A percentile compares a stretch with the other conserved stretches of the same genome.
These are phyloP conservation scores for Eriocheir sinensis DNA, from an alignment of 1,140 invertebrate species.

Conservation along the genomic window DNA sequence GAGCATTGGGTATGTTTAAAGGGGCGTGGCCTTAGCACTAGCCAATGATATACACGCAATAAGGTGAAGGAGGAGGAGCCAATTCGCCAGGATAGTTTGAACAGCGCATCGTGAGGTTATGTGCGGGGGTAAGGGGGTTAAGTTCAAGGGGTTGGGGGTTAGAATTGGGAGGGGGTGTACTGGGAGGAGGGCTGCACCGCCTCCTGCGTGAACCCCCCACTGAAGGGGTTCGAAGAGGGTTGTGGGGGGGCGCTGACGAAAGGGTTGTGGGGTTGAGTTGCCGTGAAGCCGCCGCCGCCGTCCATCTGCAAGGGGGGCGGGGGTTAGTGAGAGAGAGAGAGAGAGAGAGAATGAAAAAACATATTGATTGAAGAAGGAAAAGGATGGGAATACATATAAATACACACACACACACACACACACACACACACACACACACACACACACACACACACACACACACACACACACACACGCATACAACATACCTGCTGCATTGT, in stretches of 20 bases:
- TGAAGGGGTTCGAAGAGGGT: conserved; percentile 61
- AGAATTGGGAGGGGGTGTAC: conserved; percentile 54
- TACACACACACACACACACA: neutral
- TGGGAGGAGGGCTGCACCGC: conserved; percentile 38
- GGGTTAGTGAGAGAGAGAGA: neutral
- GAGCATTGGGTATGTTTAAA: neutral
- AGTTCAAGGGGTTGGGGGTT: neutral
- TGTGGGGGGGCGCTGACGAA: conserved; percentile 28
- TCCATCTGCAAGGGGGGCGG: conserved; percentile 8
- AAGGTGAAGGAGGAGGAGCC: neutral
- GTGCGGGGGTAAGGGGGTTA: neutral
- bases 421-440: neutral
- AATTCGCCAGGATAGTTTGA: neutral
- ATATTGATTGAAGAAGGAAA: neutral
- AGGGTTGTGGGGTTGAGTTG: conserved; percentile 59
- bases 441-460: neutral
- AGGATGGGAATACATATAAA: neutral
- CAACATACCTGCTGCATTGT: neutral
- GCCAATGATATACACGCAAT: neutral
- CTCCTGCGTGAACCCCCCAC: conserved; percentile 45
- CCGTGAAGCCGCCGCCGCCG: neutral
- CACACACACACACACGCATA: neutral
- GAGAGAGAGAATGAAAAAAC: neutral
- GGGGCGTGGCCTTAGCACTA: neutral
- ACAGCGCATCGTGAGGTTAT: neutral